Conservation (phyloP, 2,113 vertebrate genomes). For the Rhea americana region DNA sequence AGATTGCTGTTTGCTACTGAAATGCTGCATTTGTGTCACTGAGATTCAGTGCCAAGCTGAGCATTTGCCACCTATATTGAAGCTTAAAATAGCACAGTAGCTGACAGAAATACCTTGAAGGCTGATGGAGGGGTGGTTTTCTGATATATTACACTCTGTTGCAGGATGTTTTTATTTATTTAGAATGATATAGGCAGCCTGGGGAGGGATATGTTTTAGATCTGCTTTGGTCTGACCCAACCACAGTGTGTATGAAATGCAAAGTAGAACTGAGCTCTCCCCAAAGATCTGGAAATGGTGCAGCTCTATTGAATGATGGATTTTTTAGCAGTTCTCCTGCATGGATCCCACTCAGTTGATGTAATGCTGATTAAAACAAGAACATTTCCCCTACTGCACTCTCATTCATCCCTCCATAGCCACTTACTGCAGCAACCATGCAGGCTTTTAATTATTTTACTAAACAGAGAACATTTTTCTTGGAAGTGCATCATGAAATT, state of each 20-base stretch:
- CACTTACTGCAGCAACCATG: slow-evolving; percentile 3
- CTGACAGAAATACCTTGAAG: slow-evolving; percentile 59
- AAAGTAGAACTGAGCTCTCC: neutral
- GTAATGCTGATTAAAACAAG: neutral
- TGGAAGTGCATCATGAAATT: slow-evolving; percentile 30
- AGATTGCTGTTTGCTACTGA: neutral
- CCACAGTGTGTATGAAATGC: neutral
- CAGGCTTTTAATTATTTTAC: slow-evolving; percentile 52
- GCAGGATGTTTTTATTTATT: slow-evolving; percentile 56
- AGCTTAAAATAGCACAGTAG: slow-evolving; percentile 58
- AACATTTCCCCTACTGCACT: neutral
- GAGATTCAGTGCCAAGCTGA: slow-evolving; percentile 19
- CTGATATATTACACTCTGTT: slow-evolving; percentile 21
- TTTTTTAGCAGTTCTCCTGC: neutral
- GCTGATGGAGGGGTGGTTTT: slow-evolving; percentile 15
- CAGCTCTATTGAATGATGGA: neutral
- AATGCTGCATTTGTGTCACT: slow-evolving; percentile 23
- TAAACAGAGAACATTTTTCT: slow-evolving; percentile 13
- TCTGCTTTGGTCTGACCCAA: slow-evolving; percentile 23
- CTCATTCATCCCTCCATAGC: neutral
- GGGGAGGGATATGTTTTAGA: slow-evolving; percentile 21
- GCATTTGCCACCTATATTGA: slow-evolving; percentile 39
- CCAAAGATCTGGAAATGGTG: neutral
- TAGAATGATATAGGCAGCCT: slow-evolving; percentile 31
- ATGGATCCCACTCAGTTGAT: neutral